Evolutionary conservation across 2,113 vertebrate species (phyloP).

Genomic region (Phrynosoma blainvillii): DNA sequence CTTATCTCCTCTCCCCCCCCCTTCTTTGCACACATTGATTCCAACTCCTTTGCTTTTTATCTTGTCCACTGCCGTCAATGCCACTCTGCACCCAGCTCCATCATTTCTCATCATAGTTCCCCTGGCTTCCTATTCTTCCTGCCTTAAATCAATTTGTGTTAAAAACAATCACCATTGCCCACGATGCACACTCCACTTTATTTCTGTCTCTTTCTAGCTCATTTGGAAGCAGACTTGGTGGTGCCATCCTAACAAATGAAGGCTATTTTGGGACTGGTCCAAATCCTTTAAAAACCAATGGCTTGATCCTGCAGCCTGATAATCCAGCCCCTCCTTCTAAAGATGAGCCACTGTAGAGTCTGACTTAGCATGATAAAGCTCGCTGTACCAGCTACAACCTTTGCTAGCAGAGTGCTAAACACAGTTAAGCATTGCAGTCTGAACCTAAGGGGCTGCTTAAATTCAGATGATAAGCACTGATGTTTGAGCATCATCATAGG

Average conservation of each 20-base stretch:
- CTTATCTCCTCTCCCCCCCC: background rate
- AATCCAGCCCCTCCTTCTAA: background rate
- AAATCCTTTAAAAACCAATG: constrained; percentile 43
- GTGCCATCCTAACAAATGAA: constrained; percentile 49
- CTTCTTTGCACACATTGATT: background rate
- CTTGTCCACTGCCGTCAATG: background rate
- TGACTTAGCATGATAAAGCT: constrained; percentile 25
- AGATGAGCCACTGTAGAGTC: background rate
- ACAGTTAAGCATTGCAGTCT: background rate
- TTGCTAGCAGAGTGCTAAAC: background rate
- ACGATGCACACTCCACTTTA: constrained; percentile 29
- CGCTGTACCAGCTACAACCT: background rate
- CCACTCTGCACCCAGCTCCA: constrained; percentile 32
- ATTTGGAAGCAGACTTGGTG: constrained; percentile 43
- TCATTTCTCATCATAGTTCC: constrained; percentile 42
- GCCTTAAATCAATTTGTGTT: constrained; percentile 57
- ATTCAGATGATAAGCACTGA: background rate
- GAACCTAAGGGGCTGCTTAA: background rate
- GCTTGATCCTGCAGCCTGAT: constrained; percentile 29
- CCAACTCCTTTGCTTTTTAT: background rate
- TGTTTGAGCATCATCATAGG: background rate
- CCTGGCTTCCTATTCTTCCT: constrained; percentile 39
- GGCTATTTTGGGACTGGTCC: constrained; percentile 40
- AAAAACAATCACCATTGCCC: constrained; percentile 49
- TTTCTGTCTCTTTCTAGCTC: constrained; percentile 49